Conservation (phyloP, 1,140 invertebrate genomes). For the Grapholita molesta region DNA sequence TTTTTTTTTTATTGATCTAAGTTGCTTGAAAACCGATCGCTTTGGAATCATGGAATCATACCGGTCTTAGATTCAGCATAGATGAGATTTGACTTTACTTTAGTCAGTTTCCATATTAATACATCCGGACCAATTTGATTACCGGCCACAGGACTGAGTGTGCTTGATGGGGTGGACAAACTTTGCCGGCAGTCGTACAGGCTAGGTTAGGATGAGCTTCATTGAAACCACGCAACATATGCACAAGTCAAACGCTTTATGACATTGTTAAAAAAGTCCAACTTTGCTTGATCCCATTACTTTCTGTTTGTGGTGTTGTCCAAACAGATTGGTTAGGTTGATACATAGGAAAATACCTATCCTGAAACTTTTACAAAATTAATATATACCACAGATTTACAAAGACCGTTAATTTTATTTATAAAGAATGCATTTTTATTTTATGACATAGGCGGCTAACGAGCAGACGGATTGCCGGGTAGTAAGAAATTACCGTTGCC, state of each 20-base stretch:
- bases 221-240: not conserved
- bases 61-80: no score
- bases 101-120: constrained; percentile 29
- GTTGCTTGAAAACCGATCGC: no score
- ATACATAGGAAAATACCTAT: not conserved
- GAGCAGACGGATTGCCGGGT: no score
- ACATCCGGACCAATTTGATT: constrained; percentile 66
- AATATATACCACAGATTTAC: not conserved
- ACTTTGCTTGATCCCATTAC: not conserved
- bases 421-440: no score
- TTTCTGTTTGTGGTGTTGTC: not conserved
- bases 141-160: constrained; percentile 58
- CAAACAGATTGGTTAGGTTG: not conserved
- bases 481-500: no score
- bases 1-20: no score
- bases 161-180: constrained; percentile 54
- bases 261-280: not conserved
- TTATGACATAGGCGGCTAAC: no score
- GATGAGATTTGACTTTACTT: no score
- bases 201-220: not conserved
- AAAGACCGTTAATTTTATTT: no score
- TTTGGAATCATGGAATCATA: no score
- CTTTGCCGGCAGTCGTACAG: constrained; percentile 33
- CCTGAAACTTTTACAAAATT: not conserved
- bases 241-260: not conserved